Conservation (phyloP, 1,140 invertebrate species). For the Diorhabda elongata region DNA sequence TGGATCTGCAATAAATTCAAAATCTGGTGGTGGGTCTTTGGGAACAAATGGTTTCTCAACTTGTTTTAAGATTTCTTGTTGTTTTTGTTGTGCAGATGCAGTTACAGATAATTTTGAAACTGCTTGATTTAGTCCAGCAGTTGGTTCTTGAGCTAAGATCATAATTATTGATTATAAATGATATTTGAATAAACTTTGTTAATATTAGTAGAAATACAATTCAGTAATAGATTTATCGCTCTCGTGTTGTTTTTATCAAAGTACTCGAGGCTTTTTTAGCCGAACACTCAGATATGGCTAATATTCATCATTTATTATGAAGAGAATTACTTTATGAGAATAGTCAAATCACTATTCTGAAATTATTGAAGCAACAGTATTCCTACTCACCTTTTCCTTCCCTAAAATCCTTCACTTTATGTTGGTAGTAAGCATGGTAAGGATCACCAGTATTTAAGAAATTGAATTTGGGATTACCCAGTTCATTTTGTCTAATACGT, state of each 20-base stretch:
- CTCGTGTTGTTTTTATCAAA: constrained; percentile 34
- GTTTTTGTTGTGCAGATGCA: constrained; percentile 73
- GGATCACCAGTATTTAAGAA: constrained; percentile 96
- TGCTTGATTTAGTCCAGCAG: constrained; percentile 37
- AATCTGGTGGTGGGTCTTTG: constrained; percentile 92
- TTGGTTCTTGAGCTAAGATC: constrained; percentile 48
- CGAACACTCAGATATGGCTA: constrained; percentile 45
- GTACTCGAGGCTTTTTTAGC: constrained; percentile 37
- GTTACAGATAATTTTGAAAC: constrained; percentile 56
- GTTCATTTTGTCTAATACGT: constrained; percentile 92
- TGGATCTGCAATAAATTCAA: constrained; percentile 97
- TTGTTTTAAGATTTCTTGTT: constrained; percentile 85
- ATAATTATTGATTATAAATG: background rate
- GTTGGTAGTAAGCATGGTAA: constrained; percentile 98
- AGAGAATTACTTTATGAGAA: no score
- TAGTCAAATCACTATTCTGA: no score
- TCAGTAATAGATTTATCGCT: constrained; percentile 22
- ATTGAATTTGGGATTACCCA: constrained; percentile 96
- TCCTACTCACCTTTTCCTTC: constrained; percentile 73
- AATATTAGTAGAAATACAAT: no score
- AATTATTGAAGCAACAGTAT: no score
- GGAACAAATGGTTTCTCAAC: constrained; percentile 86
- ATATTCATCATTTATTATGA: constrained; percentile 34
- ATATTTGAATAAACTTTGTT: background rate
- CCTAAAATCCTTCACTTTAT: constrained; percentile 95